Evolutionary conservation across 2,113 vertebrate species (phyloP).

Genomic region (Odocoileus virginianus): DNA sequence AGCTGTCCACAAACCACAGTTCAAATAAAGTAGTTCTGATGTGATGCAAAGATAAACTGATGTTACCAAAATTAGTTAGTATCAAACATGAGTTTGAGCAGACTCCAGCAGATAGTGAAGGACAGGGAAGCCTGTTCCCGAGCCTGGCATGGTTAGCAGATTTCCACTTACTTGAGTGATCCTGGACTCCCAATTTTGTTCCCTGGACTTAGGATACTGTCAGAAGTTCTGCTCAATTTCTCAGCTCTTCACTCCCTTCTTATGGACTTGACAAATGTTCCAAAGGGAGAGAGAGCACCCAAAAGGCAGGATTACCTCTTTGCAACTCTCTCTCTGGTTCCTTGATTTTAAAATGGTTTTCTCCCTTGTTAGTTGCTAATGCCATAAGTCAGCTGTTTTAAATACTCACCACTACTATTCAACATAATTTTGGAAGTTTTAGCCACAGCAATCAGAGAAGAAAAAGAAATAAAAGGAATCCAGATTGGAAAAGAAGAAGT

Average conservation of each 20-base stretch:
- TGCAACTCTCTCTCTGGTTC: neutral
- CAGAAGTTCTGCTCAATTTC: neutral
- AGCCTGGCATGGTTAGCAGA: neutral
- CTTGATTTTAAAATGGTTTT: neutral
- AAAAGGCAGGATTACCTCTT: neutral
- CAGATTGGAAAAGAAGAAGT: neutral
- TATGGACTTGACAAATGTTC: neutral
- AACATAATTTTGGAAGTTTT: neutral
- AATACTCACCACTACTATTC: neutral
- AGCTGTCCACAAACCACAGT: neutral
- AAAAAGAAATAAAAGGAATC: neutral
- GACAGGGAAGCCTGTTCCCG: neutral
- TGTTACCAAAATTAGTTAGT: conserved; percentile 23
- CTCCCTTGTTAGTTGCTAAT: neutral
- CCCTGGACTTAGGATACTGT: neutral
- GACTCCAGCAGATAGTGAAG: neutral
- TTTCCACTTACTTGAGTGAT: neutral
- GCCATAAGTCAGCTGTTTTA: neutral
- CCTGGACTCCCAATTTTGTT: neutral
- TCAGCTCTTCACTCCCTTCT: neutral
- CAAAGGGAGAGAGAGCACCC: neutral
- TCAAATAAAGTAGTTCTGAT: conserved; percentile 19
- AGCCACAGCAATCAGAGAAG: neutral
- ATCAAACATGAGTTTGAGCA: neutral
- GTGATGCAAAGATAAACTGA: neutral